phyloP scores from a whole-genome alignment of 2,113 vertebrate genomes.

The Regulus satrapa region DNA sequence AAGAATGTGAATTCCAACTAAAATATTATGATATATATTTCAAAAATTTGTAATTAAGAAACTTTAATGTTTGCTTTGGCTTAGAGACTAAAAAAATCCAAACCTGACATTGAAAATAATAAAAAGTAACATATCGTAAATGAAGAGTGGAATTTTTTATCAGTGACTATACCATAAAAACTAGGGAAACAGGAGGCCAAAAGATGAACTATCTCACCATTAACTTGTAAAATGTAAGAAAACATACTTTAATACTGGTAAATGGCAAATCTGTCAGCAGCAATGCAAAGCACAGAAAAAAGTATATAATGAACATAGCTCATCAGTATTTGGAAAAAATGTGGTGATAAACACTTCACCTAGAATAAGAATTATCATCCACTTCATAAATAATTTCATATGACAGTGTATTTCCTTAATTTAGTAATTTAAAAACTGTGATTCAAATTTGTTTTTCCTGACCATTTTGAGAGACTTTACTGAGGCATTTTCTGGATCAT shows the following conservation, averaged over 20 bases:
- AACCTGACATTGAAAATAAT: background rate
- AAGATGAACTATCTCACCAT: background rate
- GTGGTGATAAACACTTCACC: background rate
- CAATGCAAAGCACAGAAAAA: background rate
- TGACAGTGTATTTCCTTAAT: background rate
- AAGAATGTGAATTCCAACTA: background rate
- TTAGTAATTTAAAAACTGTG: background rate
- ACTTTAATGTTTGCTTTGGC: background rate
- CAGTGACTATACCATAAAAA: background rate
- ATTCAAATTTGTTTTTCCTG: background rate
- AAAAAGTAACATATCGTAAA: background rate
- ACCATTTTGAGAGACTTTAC: background rate
- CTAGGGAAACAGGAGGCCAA: background rate
- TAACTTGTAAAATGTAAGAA: background rate
- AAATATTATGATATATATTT: background rate
- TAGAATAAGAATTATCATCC: background rate
- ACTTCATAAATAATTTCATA: background rate
- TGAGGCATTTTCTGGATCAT: background rate
- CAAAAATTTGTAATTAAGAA: background rate
- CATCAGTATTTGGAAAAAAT: background rate
- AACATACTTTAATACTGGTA: background rate
- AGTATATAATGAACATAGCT: background rate
- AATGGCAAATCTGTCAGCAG: background rate
- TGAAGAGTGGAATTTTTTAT: background rate
- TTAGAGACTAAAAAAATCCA: background rate